Base-by-base conservation (phyloP, 1,140 invertebrate species). In the Drosophila santomea region DNA sequence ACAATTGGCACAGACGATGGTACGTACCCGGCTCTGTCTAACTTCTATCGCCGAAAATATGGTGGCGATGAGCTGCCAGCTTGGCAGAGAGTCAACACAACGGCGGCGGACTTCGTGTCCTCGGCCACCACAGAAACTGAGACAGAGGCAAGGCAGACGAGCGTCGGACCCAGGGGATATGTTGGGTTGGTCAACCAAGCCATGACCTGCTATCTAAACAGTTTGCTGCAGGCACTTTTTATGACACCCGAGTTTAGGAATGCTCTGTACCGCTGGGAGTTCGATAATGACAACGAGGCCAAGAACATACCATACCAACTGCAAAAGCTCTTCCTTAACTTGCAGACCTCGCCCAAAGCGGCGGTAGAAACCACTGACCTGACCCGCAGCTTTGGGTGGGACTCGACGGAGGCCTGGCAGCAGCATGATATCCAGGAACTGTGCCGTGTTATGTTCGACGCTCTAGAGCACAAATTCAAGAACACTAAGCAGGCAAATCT, bases 231-330 rank as follows among this genome's bases (percentile, higher is more conserved):
- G 93, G 96, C 97, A 1, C 93, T 98, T 2, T 98, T 95, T 83
- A 98, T 98, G 97, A 98, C 97, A 4, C 97, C 98, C n/a, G 97
- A 98, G 93, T 98, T 98, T 91, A 93, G 97, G 38, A 98, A 98
- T 93, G 96, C 96, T 2, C 92, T 98, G 7, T 98, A 98, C 90
- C 96, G 96, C 78, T 97, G 97, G 96, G 95, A 97, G 92, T 97
- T 96, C 90, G 96, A 96, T 88, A 95, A 95, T 25, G 94, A 94
- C 61, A 94, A 95, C 82, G 94, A 95, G 78, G 93, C 93, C 15
- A 95, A 95, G 85, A 97, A 95, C 78, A 98, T 98, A 79, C 97
- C 97, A 1, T 97, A 95, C 93, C 97, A 98, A 89, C 93, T 98
- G 62, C 97, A 98, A 89, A 97, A 96, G 88, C 93, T 98, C 6